Evolutionary conservation across 2,888 invertebrate species (phyloP).

Genomic region (Cosmorhoe ocellata): DNA sequence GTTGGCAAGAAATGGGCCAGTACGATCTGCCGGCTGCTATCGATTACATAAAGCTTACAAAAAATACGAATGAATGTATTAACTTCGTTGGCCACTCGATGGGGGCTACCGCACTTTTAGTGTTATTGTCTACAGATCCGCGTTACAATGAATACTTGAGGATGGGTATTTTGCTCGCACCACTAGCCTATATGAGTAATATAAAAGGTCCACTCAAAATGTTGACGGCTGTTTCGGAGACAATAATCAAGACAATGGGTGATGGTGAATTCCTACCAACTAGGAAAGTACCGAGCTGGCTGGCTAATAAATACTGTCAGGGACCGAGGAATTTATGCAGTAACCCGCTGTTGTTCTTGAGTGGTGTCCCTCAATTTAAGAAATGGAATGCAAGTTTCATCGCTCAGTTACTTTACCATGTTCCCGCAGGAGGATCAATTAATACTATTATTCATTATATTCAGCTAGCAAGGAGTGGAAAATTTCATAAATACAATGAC

Average conservation of each 20-base stretch:
- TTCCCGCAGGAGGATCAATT: conserved; percentile 63
- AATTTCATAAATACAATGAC: conserved; percentile 55
- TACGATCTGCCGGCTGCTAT: conserved; percentile 59
- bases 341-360: conserved; percentile 61
- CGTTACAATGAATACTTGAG: conserved; percentile 56
- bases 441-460: conserved; percentile 62
- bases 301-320: conserved; percentile 51
- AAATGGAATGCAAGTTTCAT: conserved; percentile 46
- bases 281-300: conserved; percentile 50
- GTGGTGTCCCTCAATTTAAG: conserved; percentile 42
- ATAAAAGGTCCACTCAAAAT: conserved; percentile 51
- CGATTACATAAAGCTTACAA: conserved; percentile 53
- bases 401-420: conserved; percentile 51
- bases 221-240: conserved; percentile 43
- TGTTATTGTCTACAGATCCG: conserved; percentile 53
- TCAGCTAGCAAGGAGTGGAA: conserved; percentile 52
- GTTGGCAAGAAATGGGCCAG: conserved; percentile 65
- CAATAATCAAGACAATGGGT: conserved; percentile 47
- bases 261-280: conserved; percentile 54
- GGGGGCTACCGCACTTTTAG: conserved; percentile 62
- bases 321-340: conserved; percentile 51
- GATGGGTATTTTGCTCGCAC: conserved; percentile 59
- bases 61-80: conserved; percentile 46
- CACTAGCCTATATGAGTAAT: conserved; percentile 57
- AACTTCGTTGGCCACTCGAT: conserved; percentile 67